Evolutionary conservation across 2,797 vertebrate genomes (phyloP), one percentile per base, ranked within the genome.

Genomic region (Melanotaenia nigrans): DNA sequence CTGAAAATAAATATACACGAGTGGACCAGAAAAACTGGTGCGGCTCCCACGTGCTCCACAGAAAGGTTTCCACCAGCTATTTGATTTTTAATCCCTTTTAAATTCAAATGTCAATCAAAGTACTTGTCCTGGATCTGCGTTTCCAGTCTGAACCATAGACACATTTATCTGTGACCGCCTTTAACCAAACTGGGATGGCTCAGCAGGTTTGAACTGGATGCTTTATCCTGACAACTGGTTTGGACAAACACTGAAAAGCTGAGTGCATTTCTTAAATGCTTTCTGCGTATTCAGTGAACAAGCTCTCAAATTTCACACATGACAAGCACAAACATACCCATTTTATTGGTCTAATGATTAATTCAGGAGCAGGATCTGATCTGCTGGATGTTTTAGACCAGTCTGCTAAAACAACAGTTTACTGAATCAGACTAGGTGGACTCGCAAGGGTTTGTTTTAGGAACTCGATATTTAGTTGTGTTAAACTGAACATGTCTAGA

Each of bases 121-220:
- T 25, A 40, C 3, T 18, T 14, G 47, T 64, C 70, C 33, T 61
- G 56, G 54, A 56, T 8, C 1, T 12, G 10, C 35, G 58, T 14
- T 40, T 62, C 53, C 61, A 12, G 54, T 47, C 55, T 69, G 69
- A 61, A 12, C 51, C 1, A 51, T 35, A 53, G n/a, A 53, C n/a
- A 18, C 35, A 1, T 60, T 75, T 77, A 78, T 77, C 64, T 67
- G 36, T 35, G 38, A 59, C 1, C 68, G 38, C 40, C 51, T 51
- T 40, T 20, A 30, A 63, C 67, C 54, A 30, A 36, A 16, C 55
- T 40, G 61, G 51, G 63, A 40, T 65, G 45, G 71, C 53, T 69
- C 75, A 67, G 18, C 83, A 69, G 75, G 82, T 84, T 78, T 61
- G 61, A 82, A 68, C 79, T 53, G 71, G 86, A 80, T 24, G 0